Evolutionary conservation across 2,113 vertebrate species (phyloP).

Genomic region (Neomonachus schauinslandi): DNA sequence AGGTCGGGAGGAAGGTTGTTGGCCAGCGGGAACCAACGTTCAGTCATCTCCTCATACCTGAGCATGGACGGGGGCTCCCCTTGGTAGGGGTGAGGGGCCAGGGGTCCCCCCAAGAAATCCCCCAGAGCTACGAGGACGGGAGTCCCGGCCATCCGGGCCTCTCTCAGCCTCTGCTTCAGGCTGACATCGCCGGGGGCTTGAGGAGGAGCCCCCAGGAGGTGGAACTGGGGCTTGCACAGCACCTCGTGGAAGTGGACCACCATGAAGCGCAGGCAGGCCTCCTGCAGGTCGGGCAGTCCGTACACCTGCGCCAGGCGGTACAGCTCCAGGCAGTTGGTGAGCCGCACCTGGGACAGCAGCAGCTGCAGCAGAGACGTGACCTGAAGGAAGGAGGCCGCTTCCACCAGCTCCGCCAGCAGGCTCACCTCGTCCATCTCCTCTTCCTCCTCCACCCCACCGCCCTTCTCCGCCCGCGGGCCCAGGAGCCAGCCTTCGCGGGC

Average conservation of each 20-base stretch:
- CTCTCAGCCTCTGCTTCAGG: constrained; percentile 88
- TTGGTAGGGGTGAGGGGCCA: constrained; percentile 82
- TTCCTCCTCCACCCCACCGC: constrained; percentile 64
- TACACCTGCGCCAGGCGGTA: constrained; percentile 93
- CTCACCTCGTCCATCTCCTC: constrained; percentile 78
- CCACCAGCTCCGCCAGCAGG: constrained; percentile 93
- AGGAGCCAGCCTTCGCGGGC: constrained; percentile 71
- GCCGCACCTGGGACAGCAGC: constrained; percentile 91
- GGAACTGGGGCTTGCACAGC: constrained; percentile 86
- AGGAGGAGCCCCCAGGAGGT: constrained; percentile 85
- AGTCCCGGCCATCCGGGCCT: constrained; percentile 91
- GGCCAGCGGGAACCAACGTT: constrained; percentile 92
- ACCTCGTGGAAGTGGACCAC: constrained; percentile 92
- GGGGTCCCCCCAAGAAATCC: constrained; percentile 88
- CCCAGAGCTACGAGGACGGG: constrained; percentile 93
- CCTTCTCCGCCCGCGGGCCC: constrained; percentile 73
- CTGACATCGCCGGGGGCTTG: constrained; percentile 43
- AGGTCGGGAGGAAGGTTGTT: constrained; percentile 92
- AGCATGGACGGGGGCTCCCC: constrained; percentile 93
- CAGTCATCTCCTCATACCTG: constrained; percentile 90
- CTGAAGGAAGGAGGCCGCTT: constrained; percentile 95
- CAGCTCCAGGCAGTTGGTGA: constrained; percentile 94
- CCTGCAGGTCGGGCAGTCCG: constrained; percentile 92
- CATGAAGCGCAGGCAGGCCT: constrained; percentile 93
- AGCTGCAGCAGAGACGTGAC: constrained; percentile 94